Percentiles rank a stretch among this genome's conserved stretches.
phyloP scores from a whole-genome alignment of 2,888 invertebrate species.

The Acleris literana region DNA sequence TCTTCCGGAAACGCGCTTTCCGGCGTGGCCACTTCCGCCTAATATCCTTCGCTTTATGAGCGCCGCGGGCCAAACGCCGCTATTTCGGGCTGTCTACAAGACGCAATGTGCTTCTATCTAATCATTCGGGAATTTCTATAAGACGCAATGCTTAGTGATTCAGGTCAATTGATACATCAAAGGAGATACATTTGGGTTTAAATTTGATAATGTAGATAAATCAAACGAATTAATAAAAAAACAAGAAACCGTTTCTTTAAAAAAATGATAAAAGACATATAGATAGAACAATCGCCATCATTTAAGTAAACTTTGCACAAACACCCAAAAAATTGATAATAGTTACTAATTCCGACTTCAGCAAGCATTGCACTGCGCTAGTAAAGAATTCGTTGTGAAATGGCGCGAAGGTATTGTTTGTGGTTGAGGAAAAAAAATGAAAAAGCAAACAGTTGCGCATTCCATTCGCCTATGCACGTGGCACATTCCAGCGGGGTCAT shows the following conservation, averaged over 20 bases:
- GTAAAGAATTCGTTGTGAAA: constrained; percentile 77
- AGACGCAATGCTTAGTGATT: constrained; percentile 11
- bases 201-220: background rate
- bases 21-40: constrained; percentile 69
- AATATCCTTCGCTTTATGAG: constrained; percentile 64
- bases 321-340: too few species aligned
- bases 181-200: constrained; percentile 5
- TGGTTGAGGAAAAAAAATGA: constrained; percentile 70
- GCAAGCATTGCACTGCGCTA: constrained; percentile 64
- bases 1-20: constrained; percentile 76
- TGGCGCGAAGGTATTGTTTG: constrained; percentile 78
- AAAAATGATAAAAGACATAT: background rate
- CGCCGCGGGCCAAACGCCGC: constrained; percentile 60
- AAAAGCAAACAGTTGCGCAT: constrained; percentile 83
- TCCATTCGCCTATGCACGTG: constrained; percentile 80
- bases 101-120: constrained; percentile 28
- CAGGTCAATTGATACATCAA: constrained; percentile 30
- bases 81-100: constrained; percentile 53
- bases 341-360: too few species aligned
- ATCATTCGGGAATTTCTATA: constrained; percentile 26
- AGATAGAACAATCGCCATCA: too few species aligned
- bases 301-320: too few species aligned
- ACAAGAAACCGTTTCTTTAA: constrained; percentile 23
- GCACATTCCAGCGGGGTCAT: constrained; percentile 81
- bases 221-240: too few species aligned